Conservation (phyloP, 2,888 invertebrate genomes). For the Emmelina monodactyla region DNA sequence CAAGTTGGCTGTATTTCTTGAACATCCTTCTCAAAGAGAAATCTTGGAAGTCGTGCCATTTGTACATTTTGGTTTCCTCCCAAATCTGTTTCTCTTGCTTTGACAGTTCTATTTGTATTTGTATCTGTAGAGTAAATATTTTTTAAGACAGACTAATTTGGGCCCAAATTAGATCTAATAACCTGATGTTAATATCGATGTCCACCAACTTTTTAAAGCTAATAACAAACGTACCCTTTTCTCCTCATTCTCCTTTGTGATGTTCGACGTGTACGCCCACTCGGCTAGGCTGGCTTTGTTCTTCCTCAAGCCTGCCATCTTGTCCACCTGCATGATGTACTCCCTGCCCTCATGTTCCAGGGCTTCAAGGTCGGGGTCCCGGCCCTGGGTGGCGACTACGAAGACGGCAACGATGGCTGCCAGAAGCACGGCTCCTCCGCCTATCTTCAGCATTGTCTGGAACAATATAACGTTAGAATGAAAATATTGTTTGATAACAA, state of each 20-base stretch:
- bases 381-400: constrained; percentile 56
- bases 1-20: constrained; percentile 74
- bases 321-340: constrained; percentile 70
- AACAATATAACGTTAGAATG: too few relatives aligned
- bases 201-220: background rate
- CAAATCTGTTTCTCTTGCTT: constrained; percentile 70
- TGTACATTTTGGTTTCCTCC: constrained; percentile 72
- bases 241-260: constrained; percentile 73
- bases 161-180: background rate
- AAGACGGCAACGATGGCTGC: constrained; percentile 58
- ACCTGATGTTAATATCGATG: background rate
- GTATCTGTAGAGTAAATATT: constrained; percentile 30
- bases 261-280: constrained; percentile 80
- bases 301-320: constrained; percentile 62
- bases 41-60: constrained; percentile 78
- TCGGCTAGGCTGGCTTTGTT: constrained; percentile 69
- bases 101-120: constrained; percentile 43
- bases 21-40: constrained; percentile 77
- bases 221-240: constrained; percentile 28
- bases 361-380: constrained; percentile 61
- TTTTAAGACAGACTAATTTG: background rate
- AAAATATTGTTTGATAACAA: too few relatives aligned
- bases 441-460: constrained; percentile 59
- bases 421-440: constrained; percentile 47
- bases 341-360: constrained; percentile 67